These are phyloP conservation scores for Hippocampus guttulatus DNA, from an alignment of 2,113 vertebrate genomes.

Conservation along the genomic window DNA sequence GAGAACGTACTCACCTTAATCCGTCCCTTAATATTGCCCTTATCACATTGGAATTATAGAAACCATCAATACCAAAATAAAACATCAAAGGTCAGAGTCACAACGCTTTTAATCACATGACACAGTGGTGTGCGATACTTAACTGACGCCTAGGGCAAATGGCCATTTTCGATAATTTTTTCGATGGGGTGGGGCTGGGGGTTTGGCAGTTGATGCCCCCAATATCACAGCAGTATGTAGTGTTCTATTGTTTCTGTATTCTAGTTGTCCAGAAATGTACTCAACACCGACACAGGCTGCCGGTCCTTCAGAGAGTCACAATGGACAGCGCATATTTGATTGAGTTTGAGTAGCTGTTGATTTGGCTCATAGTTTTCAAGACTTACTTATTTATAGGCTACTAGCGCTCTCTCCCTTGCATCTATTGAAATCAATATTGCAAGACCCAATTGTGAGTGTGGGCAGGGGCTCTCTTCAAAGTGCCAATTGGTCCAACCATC, in stretches of 20 bases:
- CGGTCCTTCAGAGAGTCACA: conserved; percentile 57
- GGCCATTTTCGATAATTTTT: too few relatives aligned
- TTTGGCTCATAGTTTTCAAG: conserved; percentile 68
- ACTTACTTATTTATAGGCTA: conserved; percentile 75
- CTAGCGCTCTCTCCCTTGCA: conserved; percentile 67
- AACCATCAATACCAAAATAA: too few relatives aligned
- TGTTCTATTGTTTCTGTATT: not conserved
- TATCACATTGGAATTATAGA: too few relatives aligned
- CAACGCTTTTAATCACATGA: too few relatives aligned
- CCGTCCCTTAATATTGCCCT: too few relatives aligned
- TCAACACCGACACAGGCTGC: too few relatives aligned
- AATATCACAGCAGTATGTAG: not conserved
- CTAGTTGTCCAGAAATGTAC: not conserved
- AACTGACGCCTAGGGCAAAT: too few relatives aligned
- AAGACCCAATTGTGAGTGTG: conserved; percentile 72
- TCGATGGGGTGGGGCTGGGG: too few relatives aligned
- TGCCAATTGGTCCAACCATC: conserved; percentile 75
- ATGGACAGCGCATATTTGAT: conserved; percentile 66
- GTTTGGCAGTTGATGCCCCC: too few relatives aligned
- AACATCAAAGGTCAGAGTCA: too few relatives aligned
- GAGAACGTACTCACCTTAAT: too few relatives aligned
- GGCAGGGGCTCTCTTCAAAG: conserved; percentile 73
- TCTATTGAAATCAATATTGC: conserved; percentile 75
- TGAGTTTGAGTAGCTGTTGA: conserved; percentile 71
- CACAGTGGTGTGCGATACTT: too few relatives aligned